phyloP scores from a whole-genome alignment of 2,888 invertebrate species.

The Drosophila aldrichi region DNA sequence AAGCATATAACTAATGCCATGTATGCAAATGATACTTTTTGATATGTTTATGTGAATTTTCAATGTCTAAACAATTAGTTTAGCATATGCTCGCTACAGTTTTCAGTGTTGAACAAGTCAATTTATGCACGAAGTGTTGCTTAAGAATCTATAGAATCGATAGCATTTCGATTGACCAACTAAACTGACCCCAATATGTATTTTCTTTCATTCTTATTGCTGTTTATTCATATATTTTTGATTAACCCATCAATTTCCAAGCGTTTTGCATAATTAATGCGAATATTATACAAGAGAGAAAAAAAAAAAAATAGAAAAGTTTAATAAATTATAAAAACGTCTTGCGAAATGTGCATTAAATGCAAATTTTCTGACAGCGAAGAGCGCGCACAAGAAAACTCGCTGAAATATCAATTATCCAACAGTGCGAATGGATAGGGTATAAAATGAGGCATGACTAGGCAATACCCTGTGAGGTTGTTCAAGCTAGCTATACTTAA shows the following conservation, averaged over 20 bases:
- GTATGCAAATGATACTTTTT: conserved; percentile 37
- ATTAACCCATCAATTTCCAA: conserved; percentile 44
- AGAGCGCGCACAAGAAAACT: conserved; percentile 31
- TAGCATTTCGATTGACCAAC: neutral
- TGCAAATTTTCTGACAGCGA: conserved; percentile 30
- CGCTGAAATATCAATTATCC: conserved; percentile 39
- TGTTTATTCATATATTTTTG: conserved; percentile 11
- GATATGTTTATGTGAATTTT: conserved; percentile 14
- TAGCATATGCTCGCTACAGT: neutral
- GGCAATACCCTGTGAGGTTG: neutral
- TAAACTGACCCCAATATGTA: conserved; percentile 21
- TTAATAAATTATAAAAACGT: conserved; percentile 19
- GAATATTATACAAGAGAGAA: conserved; percentile 22
- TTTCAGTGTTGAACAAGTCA: neutral
- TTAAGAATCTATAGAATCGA: too few relatives aligned
- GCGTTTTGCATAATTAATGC: conserved; percentile 46
- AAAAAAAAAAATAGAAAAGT: conserved; percentile 7
- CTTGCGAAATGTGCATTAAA: conserved; percentile 53
- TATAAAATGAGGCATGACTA: neutral
- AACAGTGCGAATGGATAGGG: neutral
- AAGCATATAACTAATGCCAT: conserved; percentile 10
- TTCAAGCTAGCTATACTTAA: too few relatives aligned
- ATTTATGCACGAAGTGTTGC: neutral
- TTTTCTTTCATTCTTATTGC: conserved; percentile 2
- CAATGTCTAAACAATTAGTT: conserved; percentile 33